Evolutionary conservation across 2,888 invertebrate species (phyloP).

Genomic region (Julus scanicus): DNA sequence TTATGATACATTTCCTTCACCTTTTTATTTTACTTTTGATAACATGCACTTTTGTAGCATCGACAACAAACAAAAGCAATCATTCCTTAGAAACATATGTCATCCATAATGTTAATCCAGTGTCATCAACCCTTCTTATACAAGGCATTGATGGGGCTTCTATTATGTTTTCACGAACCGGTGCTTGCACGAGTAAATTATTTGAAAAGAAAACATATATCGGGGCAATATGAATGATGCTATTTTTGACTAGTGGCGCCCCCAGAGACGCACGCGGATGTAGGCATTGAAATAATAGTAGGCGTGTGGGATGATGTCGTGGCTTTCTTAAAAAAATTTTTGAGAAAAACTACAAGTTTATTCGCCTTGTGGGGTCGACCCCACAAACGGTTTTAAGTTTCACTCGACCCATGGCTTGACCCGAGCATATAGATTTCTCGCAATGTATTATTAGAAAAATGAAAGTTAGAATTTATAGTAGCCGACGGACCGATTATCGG

Average conservation of each 20-base stretch:
- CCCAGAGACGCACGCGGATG: slow-evolving; percentile 1
- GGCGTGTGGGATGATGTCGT: not conserved
- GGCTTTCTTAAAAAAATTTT: not conserved
- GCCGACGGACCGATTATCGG: slow-evolving; percentile 23
- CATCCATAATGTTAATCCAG: too few species aligned
- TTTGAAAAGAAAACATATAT: not conserved
- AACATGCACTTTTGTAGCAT: too few species aligned
- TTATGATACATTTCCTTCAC: too few species aligned
- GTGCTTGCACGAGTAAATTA: not conserved
- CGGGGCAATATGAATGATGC: not conserved
- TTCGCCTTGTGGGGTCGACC: slow-evolving; percentile 42
- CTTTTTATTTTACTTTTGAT: too few species aligned
- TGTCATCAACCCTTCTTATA: too few species aligned
- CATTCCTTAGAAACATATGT: too few species aligned
- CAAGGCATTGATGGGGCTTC: not conserved
- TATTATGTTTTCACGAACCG: not conserved
- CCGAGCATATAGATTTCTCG: slow-evolving; percentile 14
- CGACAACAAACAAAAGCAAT: too few species aligned
- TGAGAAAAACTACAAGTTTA: not conserved
- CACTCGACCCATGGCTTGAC: slow-evolving; percentile 20
- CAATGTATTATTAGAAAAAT: slow-evolving; percentile 32
- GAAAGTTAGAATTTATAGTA: slow-evolving; percentile 39
- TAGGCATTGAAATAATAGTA: slow-evolving; percentile 7
- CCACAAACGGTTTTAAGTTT: slow-evolving; percentile 42
- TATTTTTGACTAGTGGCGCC: not conserved